A percentile compares a stretch with the other conserved stretches of the same genome.
Conservation (phyloP, 64 coral and sea anemone species). For the Porites lutea region DNA sequence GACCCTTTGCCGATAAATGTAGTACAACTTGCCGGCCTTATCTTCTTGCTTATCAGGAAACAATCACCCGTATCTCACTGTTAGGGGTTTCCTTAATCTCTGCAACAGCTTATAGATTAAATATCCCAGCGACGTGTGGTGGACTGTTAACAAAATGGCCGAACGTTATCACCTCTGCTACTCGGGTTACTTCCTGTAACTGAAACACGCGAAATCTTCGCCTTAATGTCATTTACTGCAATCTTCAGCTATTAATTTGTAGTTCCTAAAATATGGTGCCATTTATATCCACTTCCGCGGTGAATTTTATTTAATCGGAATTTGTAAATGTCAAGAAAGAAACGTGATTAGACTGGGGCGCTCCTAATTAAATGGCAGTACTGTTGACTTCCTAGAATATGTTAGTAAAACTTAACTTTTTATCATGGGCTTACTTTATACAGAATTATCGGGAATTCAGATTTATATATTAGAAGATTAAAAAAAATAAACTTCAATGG, state of each 20-base stretch:
- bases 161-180: slow-evolving; percentile 38
- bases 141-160: slow-evolving; percentile 47
- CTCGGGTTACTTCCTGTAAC: slow-evolving; percentile 42
- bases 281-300: not conserved
- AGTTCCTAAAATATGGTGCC: slow-evolving; percentile 20
- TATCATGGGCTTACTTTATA: not conserved
- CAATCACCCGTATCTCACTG: slow-evolving; percentile 30
- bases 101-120: not conserved
- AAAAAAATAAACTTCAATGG: too few species aligned
- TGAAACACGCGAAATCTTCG: not conserved
- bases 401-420: not conserved
- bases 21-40: not conserved
- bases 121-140: slow-evolving; percentile 27
- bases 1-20: not conserved
- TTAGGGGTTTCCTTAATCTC: not conserved
- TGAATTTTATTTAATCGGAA: slow-evolving; percentile 2
- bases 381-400: not conserved
- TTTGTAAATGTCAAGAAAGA: slow-evolving; percentile 27
- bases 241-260: slow-evolving; percentile 17
- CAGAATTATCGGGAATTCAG: not conserved
- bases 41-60: slow-evolving; percentile 1
- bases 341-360: not conserved
- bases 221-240: slow-evolving; percentile 13
- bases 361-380: not conserved
- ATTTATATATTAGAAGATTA: not conserved